Percentiles rank a stretch among this genome's conserved stretches.
These are phyloP conservation scores for Platalea minor DNA, from an alignment of 2,797 vertebrate species.

Conservation along the genomic window DNA sequence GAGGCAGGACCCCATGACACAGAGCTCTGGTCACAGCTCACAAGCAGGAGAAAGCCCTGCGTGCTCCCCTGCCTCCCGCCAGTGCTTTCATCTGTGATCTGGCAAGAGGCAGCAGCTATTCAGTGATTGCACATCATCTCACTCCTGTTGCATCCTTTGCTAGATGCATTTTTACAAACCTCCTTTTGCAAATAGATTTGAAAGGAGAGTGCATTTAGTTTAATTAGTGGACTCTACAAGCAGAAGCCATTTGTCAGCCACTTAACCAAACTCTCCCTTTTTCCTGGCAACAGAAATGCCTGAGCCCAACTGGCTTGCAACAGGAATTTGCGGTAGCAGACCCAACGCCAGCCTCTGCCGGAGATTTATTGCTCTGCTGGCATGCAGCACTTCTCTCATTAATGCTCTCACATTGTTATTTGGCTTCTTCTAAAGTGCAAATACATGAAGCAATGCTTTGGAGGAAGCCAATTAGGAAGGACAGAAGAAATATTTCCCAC, in stretches of 20 bases:
- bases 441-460: neutral
- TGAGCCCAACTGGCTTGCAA: neutral
- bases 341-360: neutral
- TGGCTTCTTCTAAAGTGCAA: neutral
- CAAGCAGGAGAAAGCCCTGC: neutral
- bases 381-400: neutral
- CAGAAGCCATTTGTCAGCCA: neutral
- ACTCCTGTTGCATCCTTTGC: neutral
- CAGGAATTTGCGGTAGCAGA: neutral
- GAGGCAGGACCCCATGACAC: neutral
- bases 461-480: neutral
- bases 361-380: neutral
- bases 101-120: neutral
- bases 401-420: neutral
- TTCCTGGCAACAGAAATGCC: neutral
- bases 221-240: neutral
- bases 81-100: fast-evolving
- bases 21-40: neutral
- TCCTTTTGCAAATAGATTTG: neutral
- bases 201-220: neutral
- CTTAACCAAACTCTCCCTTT: neutral
- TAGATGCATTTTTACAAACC: neutral
- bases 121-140: too few relatives aligned
- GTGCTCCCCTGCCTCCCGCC: fast-evolving
- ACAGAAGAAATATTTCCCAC: neutral